Base-by-base conservation (phyloP, 2,113 vertebrate genomes). In the Cynoglossus semilaevis region DNA sequence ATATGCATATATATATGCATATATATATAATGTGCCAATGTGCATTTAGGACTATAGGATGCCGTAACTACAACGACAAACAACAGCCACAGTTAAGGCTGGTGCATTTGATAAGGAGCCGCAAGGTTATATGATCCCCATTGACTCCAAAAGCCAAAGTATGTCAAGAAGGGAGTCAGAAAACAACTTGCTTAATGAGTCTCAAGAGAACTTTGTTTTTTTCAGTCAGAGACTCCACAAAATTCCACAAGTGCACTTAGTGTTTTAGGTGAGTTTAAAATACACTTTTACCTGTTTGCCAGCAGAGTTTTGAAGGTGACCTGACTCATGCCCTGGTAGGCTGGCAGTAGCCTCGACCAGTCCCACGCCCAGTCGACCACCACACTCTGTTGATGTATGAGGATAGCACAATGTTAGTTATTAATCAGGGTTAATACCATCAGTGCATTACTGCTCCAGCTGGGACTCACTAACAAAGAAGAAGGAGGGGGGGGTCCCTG, bases 381-480 rank as follows among this genome's bases (percentile, higher is more conserved):
- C 54, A 86, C 57, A 85, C 90, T 89, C 96, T 99, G 95, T 93
- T 94, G 92, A 97, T 90, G 90, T 89, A 98, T 88, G 89, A 90
- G 88, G 90, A 94, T 62, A 89, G 72, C 74, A 81, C 85, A 88
- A 90, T 92, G 91, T 94, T 94, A 92, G 91, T 93, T 94, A 95
- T 97, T 94, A 94, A 97, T 97, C 93, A 94, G 88, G 90, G 89
- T 94, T 95, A 97, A 94, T 92, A 92, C 84, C 89, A 94, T 92
- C 88, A 93, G 90, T 92, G 93, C 92, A 95, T 95, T 93, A 94
- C 90, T 88, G 88, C 90, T 92, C 90, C 94, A 95, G 92, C 92
- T 94, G 93, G 85, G 85, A 91, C 85, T 90, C 85, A 93, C 91
- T 91, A 94, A 95, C 91, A 89, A 93, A 91, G 87, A 86, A 93